Percentiles rank a stretch among this genome's conserved stretches.
Evolutionary conservation across 2,888 invertebrate species (phyloP).

Genomic region (Tuberolachnus salignus): DNA sequence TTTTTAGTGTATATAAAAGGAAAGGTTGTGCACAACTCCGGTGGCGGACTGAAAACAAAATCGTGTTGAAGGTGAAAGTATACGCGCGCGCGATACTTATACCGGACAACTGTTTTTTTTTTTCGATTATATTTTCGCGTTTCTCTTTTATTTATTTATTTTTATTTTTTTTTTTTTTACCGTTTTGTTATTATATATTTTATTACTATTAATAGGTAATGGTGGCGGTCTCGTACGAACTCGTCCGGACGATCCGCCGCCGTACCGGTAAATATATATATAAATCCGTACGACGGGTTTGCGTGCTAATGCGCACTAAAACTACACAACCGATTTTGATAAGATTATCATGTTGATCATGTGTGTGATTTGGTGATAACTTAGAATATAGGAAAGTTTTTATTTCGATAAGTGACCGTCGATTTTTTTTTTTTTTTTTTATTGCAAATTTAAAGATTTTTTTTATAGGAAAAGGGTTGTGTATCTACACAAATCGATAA

Average conservation of each 20-base stretch:
- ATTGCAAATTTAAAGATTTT: too few relatives aligned
- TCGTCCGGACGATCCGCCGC: neutral
- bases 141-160: slow-evolving; percentile 44
- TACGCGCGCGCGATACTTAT: neutral
- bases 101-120: slow-evolving; percentile 50
- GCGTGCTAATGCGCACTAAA: too few relatives aligned
- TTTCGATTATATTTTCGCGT: slow-evolving; percentile 52
- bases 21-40: neutral
- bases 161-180: slow-evolving; percentile 21
- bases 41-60: slow-evolving; percentile 38
- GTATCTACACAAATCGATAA: too few relatives aligned
- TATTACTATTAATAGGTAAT: neutral
- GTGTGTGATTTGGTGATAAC: too few relatives aligned
- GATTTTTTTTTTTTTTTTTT: too few relatives aligned
- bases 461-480: too few relatives aligned
- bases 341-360: too few relatives aligned
- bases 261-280: too few relatives aligned
- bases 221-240: neutral
- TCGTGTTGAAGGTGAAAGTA: slow-evolving; percentile 54
- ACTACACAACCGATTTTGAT: too few relatives aligned
- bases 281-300: too few relatives aligned
- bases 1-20: neutral
- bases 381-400: too few relatives aligned
- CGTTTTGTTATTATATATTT: slow-evolving; percentile 20
- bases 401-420: too few relatives aligned